phyloP scores from a whole-genome alignment of 2,797 vertebrate species.

The Enteromius argenteus region DNA sequence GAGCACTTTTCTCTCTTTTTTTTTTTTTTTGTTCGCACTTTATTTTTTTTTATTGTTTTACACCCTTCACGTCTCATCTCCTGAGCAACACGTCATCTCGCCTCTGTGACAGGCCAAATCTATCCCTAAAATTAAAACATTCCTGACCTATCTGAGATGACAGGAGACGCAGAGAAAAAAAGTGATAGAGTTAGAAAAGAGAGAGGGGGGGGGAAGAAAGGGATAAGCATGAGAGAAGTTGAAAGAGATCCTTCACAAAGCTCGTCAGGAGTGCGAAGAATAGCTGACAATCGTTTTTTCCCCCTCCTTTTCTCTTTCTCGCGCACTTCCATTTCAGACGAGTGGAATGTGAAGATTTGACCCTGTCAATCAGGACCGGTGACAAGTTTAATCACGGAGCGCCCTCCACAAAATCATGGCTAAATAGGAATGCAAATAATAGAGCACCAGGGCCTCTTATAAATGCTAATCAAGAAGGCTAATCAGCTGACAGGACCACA shows the following conservation, averaged over 20 bases:
- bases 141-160: conserved; percentile 92
- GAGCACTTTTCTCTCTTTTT: conserved; percentile 87
- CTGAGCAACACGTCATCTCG: conserved; percentile 90
- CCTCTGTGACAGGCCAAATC: conserved; percentile 94
- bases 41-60: conserved; percentile 86
- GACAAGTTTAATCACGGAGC: conserved; percentile 99
- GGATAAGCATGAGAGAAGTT: conserved; percentile 68
- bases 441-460: conserved; percentile 96
- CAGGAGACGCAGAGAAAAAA: conserved; percentile 76
- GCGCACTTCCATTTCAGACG: conserved; percentile 87
- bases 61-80: conserved; percentile 96
- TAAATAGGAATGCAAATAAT: conserved; percentile 99
- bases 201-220: neutral
- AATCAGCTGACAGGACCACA: conserved; percentile 98
- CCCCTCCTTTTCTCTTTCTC: conserved; percentile 68
- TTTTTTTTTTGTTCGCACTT: conserved; percentile 90
- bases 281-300: conserved; percentile 82
- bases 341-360: conserved; percentile 98
- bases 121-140: conserved; percentile 99
- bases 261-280: conserved; percentile 75
- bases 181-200: conserved; percentile 36
- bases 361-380: conserved; percentile 96
- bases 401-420: conserved; percentile 96
- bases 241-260: conserved; percentile 61
- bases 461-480: conserved; percentile 99